Base-by-base conservation (phyloP, 2,113 vertebrate genomes). In the Climacteris rufus region DNA sequence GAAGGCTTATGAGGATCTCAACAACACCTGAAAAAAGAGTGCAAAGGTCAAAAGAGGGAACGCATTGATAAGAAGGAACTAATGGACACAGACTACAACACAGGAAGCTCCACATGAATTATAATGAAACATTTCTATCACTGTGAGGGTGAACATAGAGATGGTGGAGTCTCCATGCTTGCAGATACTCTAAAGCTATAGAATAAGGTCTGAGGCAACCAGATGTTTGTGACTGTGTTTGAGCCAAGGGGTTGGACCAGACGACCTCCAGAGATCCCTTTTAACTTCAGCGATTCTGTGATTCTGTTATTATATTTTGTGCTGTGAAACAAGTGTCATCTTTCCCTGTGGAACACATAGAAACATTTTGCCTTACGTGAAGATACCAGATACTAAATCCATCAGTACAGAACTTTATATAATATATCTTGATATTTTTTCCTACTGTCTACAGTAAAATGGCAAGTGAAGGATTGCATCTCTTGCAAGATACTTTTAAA, bases 31-130 rank as follows among this genome's bases (percentile, higher is more conserved):
- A 79, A 57, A 68, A 13, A 1, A 47, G 3, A 61, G 3, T 11
- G 7, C 28, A 54, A 54, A 71, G 10, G 39, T 3, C 3, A 4
- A 76, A 25, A 60, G 9, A 33, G 19, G 39, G 11, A 45, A 28
- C 4, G 6, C 23, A 16, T 7, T 83, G 31, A 21, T 61, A 49
- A 20, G 25, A 42, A 72, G 23, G 47, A 87, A 72, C 10, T 47
- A 69, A 39, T 8, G 15, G 15, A 15, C 16, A 27, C 40, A 65
- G 37, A 24, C 10, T 31, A 33, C 65, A 92, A 75, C 22, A 39
- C 0, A 1, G 16, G n/a, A 65, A n/a, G 15, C 3, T 69, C 17
- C 2, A 0, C 28, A 13, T 21, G 49, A 77, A 49, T 22, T 22
- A 13, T 47, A 39, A 56, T n/a, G 18, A 82, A 69, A 56, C 15